These are phyloP conservation scores for Esox masquinongy DNA, from an alignment of 2,797 vertebrate species.

Conservation along the genomic window DNA sequence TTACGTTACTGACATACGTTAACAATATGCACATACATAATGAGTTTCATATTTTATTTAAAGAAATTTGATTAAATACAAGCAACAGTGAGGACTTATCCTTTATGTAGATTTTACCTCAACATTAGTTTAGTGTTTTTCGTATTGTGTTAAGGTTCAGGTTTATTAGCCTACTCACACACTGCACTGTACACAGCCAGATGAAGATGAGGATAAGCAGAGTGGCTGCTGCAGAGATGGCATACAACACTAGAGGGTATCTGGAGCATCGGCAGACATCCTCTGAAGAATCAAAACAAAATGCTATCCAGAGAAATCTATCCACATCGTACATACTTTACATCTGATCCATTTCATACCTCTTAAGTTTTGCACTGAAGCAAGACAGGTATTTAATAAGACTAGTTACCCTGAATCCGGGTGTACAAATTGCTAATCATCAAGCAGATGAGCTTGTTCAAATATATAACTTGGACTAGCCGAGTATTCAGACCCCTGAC, in stretches of 20 bases:
- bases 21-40: too few relatives aligned
- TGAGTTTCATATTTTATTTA: too few relatives aligned
- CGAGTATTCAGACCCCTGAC: too few relatives aligned
- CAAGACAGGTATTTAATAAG: not conserved
- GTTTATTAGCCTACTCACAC: slow-evolving; percentile 56
- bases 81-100: not conserved
- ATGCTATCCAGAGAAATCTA: not conserved
- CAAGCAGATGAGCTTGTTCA: too few relatives aligned
- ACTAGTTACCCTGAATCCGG: not conserved
- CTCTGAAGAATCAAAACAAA: slow-evolving; percentile 46
- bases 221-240: slow-evolving; percentile 47
- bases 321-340: too few relatives aligned
- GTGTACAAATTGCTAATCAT: too few relatives aligned
- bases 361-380: not conserved
- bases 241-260: slow-evolving; percentile 55
- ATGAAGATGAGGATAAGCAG: slow-evolving; percentile 53
- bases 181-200: slow-evolving; percentile 46
- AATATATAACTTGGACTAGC: too few relatives aligned
- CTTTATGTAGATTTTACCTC: not conserved
- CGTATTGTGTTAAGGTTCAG: not conserved
- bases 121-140: not conserved
- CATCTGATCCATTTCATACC: not conserved
- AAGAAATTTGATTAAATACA: not conserved
- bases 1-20: too few relatives aligned
- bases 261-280: slow-evolving; percentile 43